These are phyloP conservation scores for Poeciliopsis infans DNA, from an alignment of 2,797 vertebrate species.

Conservation along the genomic window DNA sequence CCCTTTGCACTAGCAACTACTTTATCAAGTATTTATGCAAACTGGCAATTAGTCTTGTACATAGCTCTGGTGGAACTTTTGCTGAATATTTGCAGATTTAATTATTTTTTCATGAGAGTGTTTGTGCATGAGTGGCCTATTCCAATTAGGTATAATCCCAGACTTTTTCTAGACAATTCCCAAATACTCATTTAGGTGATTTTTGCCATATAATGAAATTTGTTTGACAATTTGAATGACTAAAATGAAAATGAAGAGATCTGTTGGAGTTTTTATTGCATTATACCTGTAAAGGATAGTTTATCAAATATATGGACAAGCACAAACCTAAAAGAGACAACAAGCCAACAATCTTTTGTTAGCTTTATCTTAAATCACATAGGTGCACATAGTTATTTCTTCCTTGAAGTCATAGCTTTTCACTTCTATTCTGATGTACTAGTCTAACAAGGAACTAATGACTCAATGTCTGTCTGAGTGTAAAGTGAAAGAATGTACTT, in stretches of 20 bases:
- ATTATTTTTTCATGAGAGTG: not conserved
- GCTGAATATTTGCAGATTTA: not conserved
- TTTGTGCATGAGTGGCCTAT: not conserved
- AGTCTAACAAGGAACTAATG: conserved; percentile 17
- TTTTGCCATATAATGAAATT: not conserved
- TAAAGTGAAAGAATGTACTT: not conserved
- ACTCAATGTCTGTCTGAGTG: not conserved
- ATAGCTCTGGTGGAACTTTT: not conserved
- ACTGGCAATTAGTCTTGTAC: not conserved
- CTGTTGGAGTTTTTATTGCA: not conserved
- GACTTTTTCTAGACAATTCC: not conserved
- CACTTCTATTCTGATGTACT: not conserved
- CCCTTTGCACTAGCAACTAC: not conserved
- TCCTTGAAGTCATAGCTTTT: not conserved
- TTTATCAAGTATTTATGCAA: not conserved
- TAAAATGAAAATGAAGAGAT: not conserved
- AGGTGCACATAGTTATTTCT: not conserved
- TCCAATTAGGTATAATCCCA: not conserved
- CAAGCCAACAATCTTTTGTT: not conserved
- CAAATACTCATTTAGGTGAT: not conserved
- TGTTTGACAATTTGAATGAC: not conserved
- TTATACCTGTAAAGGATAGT: not conserved
- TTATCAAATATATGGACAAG: not conserved
- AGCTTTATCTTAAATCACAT: not conserved
- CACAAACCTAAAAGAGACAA: not conserved